Conservation (phyloP, 1,140 invertebrate genomes). For the Diorhabda elongata region DNA sequence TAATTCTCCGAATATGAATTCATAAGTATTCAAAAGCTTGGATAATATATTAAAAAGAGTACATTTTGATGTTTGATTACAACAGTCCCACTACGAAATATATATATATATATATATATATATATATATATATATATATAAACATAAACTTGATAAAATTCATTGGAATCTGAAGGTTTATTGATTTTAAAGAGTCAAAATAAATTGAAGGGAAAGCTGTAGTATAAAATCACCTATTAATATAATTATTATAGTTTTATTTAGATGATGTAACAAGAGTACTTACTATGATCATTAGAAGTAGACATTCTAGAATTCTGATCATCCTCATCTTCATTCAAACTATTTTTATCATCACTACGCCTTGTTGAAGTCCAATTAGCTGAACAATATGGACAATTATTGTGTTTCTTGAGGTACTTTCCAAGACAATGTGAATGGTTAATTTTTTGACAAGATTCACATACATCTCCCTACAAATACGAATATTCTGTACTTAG, state of each 20-base stretch:
- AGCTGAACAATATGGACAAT: slow-evolving; percentile 31
- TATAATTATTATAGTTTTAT: not conserved
- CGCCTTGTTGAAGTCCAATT: slow-evolving; percentile 21
- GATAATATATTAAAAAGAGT: no score
- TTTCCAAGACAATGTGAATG: slow-evolving; percentile 33
- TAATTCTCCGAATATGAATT: no score
- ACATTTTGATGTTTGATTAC: no score
- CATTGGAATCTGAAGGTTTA: no score
- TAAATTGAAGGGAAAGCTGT: not conserved
- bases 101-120: no score
- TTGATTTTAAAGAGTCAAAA: not conserved
- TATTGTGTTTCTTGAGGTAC: slow-evolving; percentile 29
- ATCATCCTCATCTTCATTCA: not conserved
- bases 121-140: no score
- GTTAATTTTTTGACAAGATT: slow-evolving; percentile 25
- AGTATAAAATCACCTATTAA: not conserved
- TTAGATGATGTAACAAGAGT: not conserved
- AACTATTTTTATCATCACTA: not conserved
- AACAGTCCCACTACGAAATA: no score
- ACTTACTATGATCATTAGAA: not conserved
- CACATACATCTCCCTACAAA: slow-evolving; percentile 32
- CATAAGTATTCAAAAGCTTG: no score
- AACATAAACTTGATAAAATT: no score
- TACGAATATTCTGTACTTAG: not conserved
- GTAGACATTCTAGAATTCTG: not conserved